Base-by-base conservation (phyloP, 2,797 vertebrate genomes). In the Propithecus deckenii region DNA sequence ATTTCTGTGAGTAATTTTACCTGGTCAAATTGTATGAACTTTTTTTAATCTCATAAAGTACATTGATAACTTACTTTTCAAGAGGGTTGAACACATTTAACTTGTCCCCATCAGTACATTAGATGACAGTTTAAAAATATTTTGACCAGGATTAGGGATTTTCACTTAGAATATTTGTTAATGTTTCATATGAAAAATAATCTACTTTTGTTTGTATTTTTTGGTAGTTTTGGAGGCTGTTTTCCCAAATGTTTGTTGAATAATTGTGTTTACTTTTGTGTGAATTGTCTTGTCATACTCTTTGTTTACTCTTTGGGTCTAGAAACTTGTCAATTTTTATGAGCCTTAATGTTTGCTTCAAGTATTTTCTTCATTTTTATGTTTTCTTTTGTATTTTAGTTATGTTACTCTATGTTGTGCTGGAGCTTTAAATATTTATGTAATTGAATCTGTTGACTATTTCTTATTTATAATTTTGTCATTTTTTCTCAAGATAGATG, bases 391-490 rank as follows among this genome's bases (percentile, higher is more conserved):
- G 8, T 59, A 35, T 84, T 79, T 87, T 81, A 80, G 15, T 86
- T 80, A 41, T 74, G 6, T 81, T 95, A 38, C 4, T 67, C 10
- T 91, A 72, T 61, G 18, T 75, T 69, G 1, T 87, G 57, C 6
- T 43, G 22, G 65, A 25, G 4, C 28, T 86, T 94, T 96, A 95
- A 93, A 86, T 94, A 88, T 93, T 94, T 89, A 89, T 65, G 4
- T 7, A 86, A 50, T 38, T 83, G 11, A 90, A 71, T 92, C 18
- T 92, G 55, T 83, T 90, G 52, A 71, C 89, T 93, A 76, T 91
- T 89, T 78, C 20, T 90, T 46, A 28, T 79, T 95, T 91, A 83
- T 0, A 61, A 57, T 63, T 59, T 91, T 87, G 4, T 67, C 32
- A 94, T 86, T 95, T 11, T 38, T 17, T 72, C 32, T 74, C 78